Base-by-base conservation (phyloP, 2,888 invertebrate species). In the Polymixis lichenea region DNA sequence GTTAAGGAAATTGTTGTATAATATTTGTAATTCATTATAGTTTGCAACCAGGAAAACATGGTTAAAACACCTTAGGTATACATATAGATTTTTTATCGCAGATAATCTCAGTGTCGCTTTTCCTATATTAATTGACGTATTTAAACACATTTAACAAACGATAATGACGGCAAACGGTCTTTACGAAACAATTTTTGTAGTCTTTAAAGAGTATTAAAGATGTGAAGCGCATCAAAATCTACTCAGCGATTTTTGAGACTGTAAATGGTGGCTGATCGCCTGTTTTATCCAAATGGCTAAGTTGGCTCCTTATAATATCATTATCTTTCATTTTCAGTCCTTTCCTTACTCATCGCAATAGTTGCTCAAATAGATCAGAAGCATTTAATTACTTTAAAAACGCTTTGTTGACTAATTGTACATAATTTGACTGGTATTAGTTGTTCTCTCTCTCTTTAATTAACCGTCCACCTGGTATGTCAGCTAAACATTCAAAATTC, bases 191-290 rank as follows among this genome's bases (percentile, higher is more conserved):
- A 58, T 75, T 72, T 28, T 77, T 51, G n/a, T 2, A 51, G n/a
- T 62, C 15, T 55, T 72, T 64, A 60, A 32, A 66, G 43, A 66
- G 28, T 13, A 51, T 46, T 72, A 83, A 72, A 71, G 51, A 60
- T 83, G 70, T 70, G 56, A 77, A 81, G 32, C 58, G 65, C 72
- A 83, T 86, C 65, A 86, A 77, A 84, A 72, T 76, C 71, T 72
- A 83, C 77, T 83, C 32, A 75, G 72, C 46, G 73, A 46, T 71
- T 74, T 79, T 81, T 58, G 25, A 68, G 32, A 53, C 67, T 58
- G 55, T 32, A 56, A 56, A 66, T 43, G 56, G 43, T 38, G 25
- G 32, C 55, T 56, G 56, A 66, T 66, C 43, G 38, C 3, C 49
- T 53, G 51, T 62, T 62, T 46, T 51, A 46, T 28, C 6, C 32